Conservation (phyloP, 2,888 invertebrate species). For the Noctua fimbriata region DNA sequence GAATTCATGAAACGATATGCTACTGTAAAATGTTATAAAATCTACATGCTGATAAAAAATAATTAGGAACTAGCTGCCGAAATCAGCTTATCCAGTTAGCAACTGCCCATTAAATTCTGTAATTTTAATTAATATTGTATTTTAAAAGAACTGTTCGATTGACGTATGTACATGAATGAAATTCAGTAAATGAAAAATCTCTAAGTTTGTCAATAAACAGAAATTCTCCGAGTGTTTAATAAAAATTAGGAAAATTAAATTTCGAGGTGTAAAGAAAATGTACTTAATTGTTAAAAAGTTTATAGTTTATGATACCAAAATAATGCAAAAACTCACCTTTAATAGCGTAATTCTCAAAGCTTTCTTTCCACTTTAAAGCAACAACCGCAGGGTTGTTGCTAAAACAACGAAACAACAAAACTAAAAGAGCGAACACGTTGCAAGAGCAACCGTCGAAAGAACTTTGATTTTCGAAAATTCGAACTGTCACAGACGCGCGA, state of each 20-base stretch:
- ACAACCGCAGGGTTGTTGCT: slow-evolving; percentile 89
- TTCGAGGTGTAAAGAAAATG: not conserved
- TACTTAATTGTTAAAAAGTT: not conserved
- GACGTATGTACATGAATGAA: not conserved
- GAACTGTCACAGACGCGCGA: slow-evolving; percentile 71
- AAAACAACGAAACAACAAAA: slow-evolving; percentile 71
- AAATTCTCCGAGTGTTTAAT: not conserved
- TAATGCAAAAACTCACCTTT: slow-evolving; percentile 83
- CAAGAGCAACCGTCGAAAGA: slow-evolving; percentile 72
- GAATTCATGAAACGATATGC: not conserved
- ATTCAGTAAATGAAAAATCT: not conserved
- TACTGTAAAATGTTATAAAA: slow-evolving; percentile 7
- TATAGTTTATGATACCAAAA: not conserved
- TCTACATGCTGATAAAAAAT: slow-evolving; percentile 5
- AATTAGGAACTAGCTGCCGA: not conserved
- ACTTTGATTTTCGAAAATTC: slow-evolving; percentile 55
- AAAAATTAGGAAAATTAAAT: not conserved
- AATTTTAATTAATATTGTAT: not conserved
- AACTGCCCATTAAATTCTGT: not conserved
- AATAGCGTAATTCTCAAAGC: slow-evolving; percentile 92
- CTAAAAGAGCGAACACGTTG: slow-evolving; percentile 68
- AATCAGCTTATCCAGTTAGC: slow-evolving; percentile 1
- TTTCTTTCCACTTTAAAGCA: slow-evolving; percentile 87
- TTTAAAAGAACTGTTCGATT: not conserved
- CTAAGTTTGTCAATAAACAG: not conserved